phyloP scores from a whole-genome alignment of 64 coral and sea anemone genomes.

The Actinia tenebrosa region DNA sequence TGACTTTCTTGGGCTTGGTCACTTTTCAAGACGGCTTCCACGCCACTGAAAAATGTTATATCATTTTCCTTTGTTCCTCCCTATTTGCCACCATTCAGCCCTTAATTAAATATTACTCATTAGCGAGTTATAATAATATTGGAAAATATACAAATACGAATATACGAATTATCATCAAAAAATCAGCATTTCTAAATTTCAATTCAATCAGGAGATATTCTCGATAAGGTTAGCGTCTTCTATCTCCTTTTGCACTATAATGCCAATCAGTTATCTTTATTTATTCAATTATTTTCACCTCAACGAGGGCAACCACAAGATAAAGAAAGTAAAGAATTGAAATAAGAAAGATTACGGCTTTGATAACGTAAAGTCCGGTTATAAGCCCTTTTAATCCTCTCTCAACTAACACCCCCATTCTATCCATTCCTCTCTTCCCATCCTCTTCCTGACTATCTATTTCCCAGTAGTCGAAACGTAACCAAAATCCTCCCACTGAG shows the following conservation, averaged over 20 bases:
- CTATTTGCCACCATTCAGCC: background rate
- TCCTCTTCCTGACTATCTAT: too few relatives aligned
- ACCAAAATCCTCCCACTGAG: too few relatives aligned
- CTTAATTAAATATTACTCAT: background rate
- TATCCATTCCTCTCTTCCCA: too few relatives aligned
- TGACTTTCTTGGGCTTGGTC: background rate
- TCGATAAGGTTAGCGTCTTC: too few relatives aligned
- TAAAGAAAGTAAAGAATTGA: background rate
- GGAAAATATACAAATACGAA: background rate
- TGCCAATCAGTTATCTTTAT: too few relatives aligned
- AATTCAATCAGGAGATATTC: too few relatives aligned
- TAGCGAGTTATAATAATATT: background rate
- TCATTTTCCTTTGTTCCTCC: slow-evolving; percentile 2
- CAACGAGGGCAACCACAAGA: background rate
- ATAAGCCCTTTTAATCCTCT: background rate
- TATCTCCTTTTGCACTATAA: too few relatives aligned
- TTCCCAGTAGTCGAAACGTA: too few relatives aligned
- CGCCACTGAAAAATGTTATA: background rate
- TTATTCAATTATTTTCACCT: background rate
- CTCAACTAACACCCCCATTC: background rate
- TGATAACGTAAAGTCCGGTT: background rate
- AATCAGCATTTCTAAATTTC: too few relatives aligned
- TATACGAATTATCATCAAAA: too few relatives aligned
- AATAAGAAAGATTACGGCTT: background rate
- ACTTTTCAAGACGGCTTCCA: background rate